Evolutionary conservation across 2,888 invertebrate genomes (phyloP), one percentile per base, ranked within the genome.

Genomic region (Platycnemis pennipes): DNA sequence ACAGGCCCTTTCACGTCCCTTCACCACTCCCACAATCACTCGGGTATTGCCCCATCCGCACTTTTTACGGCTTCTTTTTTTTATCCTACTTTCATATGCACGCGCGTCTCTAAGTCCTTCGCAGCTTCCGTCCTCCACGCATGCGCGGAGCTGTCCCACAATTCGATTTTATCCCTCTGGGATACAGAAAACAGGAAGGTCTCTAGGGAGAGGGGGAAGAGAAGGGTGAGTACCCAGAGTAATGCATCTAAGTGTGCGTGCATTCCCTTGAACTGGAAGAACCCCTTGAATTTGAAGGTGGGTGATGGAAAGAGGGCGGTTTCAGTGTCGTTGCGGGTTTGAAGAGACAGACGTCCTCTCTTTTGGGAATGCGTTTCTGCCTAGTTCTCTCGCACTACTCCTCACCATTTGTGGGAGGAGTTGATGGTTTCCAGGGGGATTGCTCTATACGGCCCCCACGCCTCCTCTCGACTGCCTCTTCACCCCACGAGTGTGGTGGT

Each of bases 381-480:
- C 37, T 37, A 11, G 11, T 77, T 11, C 37, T 77, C 8, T 37
- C 77, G 2, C 37, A 37, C 77, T 37, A 13, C 16, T 16, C 26
- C 77, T 77, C 16, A 13, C 37, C 77, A 77, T 77, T 46, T 87
- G 46, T n/a, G 77, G 26, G 49, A 88, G 88, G 31, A 89, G 89
- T n/a, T 56, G 89, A 49, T 53, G 89, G 49, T 89, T 89, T 37
- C 53, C 89, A 42, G n/a, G 22, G 89, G 31, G 88, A 88, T n/a
- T 16, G 56, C 42, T 37, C 63, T 53, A 56, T 53, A 26, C 53
- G 37, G 56, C 56, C 46, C 26, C n/a, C n/a, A n/a, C 26, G 44
- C 31, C 37, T 26, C 53, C 49, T 53, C 26, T 46, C 77, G n/a
- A 31, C 45, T 44, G 86, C 42, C 37, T 26, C 46, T 16, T 44